These are phyloP conservation scores for Sander vitreus DNA, from an alignment of 2,113 vertebrate genomes.

Conservation along the genomic window DNA sequence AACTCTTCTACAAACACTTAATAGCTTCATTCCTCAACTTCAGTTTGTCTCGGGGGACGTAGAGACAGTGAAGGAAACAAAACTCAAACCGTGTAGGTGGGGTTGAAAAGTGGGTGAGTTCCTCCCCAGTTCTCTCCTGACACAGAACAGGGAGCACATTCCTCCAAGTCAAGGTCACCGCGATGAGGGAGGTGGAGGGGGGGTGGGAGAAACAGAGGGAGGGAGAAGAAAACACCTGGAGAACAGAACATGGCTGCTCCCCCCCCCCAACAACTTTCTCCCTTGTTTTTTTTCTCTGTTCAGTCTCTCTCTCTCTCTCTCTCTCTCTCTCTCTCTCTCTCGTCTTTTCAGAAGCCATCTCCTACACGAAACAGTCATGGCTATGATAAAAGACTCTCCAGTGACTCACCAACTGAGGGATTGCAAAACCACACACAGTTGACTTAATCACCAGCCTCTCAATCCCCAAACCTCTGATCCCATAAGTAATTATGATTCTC, in stretches of 20 bases:
- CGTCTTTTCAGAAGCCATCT: slow-evolving; percentile 38
- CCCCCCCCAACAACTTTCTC: slow-evolving; percentile 23
- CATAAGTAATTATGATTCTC: slow-evolving; percentile 51
- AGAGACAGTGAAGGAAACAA: slow-evolving; percentile 1
- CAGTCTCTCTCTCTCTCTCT: neutral
- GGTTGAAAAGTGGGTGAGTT: slow-evolving; percentile 52
- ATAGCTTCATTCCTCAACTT: slow-evolving; percentile 8
- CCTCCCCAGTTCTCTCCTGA: slow-evolving; percentile 41
- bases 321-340: neutral
- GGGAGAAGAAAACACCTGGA: slow-evolving; percentile 77
- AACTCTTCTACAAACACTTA: slow-evolving; percentile 18
- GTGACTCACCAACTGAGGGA: slow-evolving; percentile 68
- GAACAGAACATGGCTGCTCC: slow-evolving; percentile 68
- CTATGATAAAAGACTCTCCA: slow-evolving; percentile 57
- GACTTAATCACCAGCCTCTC: slow-evolving; percentile 60
- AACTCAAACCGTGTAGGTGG: slow-evolving; percentile 33
- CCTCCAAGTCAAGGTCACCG: slow-evolving; percentile 81
- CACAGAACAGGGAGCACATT: slow-evolving; percentile 79
- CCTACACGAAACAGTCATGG: slow-evolving; percentile 49
- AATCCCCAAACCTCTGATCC: slow-evolving; percentile 57
- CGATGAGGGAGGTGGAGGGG: slow-evolving; percentile 47
- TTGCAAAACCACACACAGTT: slow-evolving; percentile 65
- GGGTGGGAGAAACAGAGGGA: slow-evolving; percentile 13
- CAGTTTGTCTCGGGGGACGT: neutral
- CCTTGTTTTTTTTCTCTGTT: neutral